Conservation (phyloP, 1,140 invertebrate genomes). For the Acromyrmex heyeri region DNA sequence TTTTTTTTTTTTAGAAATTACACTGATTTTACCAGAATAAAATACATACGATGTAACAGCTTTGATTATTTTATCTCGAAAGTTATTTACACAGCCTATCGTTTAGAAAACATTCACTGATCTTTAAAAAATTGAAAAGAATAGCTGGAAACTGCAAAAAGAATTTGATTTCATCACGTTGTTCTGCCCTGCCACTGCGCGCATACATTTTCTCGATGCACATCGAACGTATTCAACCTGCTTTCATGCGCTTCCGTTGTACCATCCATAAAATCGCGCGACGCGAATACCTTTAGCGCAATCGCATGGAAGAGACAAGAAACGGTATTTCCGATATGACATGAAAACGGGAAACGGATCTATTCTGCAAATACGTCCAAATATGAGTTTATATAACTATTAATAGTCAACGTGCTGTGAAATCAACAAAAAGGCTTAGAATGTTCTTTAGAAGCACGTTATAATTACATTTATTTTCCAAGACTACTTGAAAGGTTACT, state of each 20-base stretch:
- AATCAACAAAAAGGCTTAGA: not conserved
- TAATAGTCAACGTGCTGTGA: not conserved
- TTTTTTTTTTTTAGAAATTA: not conserved
- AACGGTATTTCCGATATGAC: slow-evolving; percentile 60
- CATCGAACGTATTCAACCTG: slow-evolving; percentile 53
- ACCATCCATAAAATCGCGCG: slow-evolving; percentile 50
- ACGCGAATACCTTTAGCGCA: slow-evolving; percentile 66
- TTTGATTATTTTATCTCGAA: not conserved
- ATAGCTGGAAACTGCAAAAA: slow-evolving; percentile 26
- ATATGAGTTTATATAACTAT: slow-evolving; percentile 12
- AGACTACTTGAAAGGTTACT: not conserved
- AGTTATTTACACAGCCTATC: not conserved
- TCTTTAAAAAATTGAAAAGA: slow-evolving; percentile 32
- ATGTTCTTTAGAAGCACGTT: not conserved
- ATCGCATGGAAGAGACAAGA: slow-evolving; percentile 62
- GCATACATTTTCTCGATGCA: slow-evolving; percentile 38
- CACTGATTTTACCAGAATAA: not conserved
- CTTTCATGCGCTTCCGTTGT: slow-evolving; percentile 54
- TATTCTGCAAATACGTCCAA: slow-evolving; percentile 12
- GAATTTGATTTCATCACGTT: slow-evolving; percentile 33
- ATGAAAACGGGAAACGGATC: slow-evolving; percentile 15
- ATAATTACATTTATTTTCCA: not conserved
- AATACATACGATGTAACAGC: not conserved
- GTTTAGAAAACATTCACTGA: not conserved
- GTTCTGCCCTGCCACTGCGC: slow-evolving; percentile 1